Percentiles rank a stretch among this genome's conserved stretches.
These are phyloP conservation scores for Cloeon dipterum DNA, from an alignment of 2,888 invertebrate species.

Conservation along the genomic window DNA sequence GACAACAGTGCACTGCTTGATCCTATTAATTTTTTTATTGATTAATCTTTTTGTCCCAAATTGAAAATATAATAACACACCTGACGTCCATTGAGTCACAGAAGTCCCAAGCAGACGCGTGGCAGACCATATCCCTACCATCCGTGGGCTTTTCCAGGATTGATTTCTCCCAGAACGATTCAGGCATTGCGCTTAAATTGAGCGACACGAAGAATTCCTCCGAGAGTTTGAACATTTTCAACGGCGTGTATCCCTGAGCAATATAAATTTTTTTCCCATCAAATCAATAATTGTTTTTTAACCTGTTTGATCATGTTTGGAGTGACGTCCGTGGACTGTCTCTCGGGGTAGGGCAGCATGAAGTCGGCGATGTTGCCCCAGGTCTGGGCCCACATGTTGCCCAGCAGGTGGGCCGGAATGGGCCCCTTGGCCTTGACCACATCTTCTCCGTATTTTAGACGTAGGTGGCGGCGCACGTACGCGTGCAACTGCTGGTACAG, in stretches of 20 bases:
- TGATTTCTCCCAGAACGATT: slow-evolving; percentile 64
- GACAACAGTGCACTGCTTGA: slow-evolving; percentile 47
- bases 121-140: slow-evolving; percentile 49
- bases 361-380: slow-evolving; percentile 46
- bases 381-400: slow-evolving; percentile 67
- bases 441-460: slow-evolving; percentile 37
- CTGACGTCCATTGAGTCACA: slow-evolving; percentile 59
- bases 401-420: slow-evolving; percentile 54
- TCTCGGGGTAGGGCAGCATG: slow-evolving; percentile 32
- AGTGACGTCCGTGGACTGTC: slow-evolving; percentile 36
- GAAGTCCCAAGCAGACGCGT: slow-evolving; percentile 81
- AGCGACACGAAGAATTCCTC: slow-evolving; percentile 71
- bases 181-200: slow-evolving; percentile 58
- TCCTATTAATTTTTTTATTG: slow-evolving; percentile 37
- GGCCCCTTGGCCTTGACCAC: slow-evolving; percentile 40
- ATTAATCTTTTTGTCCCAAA: no score
- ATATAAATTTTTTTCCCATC: background rate
- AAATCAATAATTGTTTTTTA: background rate
- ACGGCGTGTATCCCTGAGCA: slow-evolving; percentile 40
- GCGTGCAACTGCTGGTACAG: slow-evolving; percentile 65
- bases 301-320: slow-evolving; percentile 43
- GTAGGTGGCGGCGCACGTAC: slow-evolving; percentile 48
- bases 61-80: slow-evolving; percentile 17
- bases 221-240: slow-evolving; percentile 59
- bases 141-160: slow-evolving; percentile 52